Base-by-base conservation (phyloP, 2,797 vertebrate genomes). In the Trachurus trachurus region DNA sequence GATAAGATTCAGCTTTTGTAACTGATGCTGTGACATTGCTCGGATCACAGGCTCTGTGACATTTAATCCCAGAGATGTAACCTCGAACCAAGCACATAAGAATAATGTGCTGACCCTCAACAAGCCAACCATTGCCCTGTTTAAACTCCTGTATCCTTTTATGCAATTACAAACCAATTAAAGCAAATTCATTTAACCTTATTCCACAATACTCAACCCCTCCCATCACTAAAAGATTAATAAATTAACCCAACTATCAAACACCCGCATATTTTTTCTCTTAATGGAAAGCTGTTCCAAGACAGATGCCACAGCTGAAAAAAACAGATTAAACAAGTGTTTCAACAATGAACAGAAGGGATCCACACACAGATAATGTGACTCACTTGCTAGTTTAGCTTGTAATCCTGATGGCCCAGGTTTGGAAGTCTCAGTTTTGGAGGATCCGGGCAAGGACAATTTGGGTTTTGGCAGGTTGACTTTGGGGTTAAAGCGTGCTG, bases 331-430 rank as follows among this genome's bases (percentile, higher is more conserved):
- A 70, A 71, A 47, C 15, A 0, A 21, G 16, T 0, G 1, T 40
- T 47, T 74, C 16, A 12, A 45, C 9, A 9, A 58, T 49, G 1
- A 60, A 40, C 3, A 40, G 9, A 56, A 2, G 22, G 5, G 4
- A 29, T 42, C 3, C 12, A 13, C 16, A 13, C 16, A 78, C 42
- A 70, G 26, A 8, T 34, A 44, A 44, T 29, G 37, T 21, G 5
- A 98, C 98, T 98, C 94, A 99, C 98, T 99, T 96, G 98, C 98
- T 96, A 99, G 95, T 95, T 99, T 99, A 94, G 98, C 98, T 94
- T 99, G 98, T 86, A 99, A 95, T 97, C 98, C 98, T 85, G 98
- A 99, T 88, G 98, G 98, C 95, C 98, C 98, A 96, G 98, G 97
- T 96, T 99, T 99, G 93, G 98, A 98, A 80, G 97, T 95, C 94